Percentiles rank a stretch among this genome's conserved stretches.
These are phyloP conservation scores for Chionis minor DNA, from an alignment of 2,113 vertebrate species.

Conservation along the genomic window DNA sequence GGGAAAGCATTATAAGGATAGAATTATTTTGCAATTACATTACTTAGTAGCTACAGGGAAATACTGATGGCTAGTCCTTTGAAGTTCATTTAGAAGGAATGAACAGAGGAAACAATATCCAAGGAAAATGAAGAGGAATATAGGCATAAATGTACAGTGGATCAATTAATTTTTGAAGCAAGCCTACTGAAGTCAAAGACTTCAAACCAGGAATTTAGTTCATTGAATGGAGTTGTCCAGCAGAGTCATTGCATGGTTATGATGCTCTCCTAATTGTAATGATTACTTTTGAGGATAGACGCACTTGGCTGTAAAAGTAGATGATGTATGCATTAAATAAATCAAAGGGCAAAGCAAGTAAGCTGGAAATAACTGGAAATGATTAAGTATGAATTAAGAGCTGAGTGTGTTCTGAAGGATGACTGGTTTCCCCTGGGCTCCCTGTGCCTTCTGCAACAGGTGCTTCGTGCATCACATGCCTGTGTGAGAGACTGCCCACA, in stretches of 20 bases:
- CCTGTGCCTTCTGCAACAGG: background rate
- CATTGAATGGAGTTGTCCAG: background rate
- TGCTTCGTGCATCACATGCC: background rate
- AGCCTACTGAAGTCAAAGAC: background rate
- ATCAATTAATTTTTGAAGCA: background rate
- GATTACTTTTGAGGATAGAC: background rate
- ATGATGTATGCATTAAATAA: background rate
- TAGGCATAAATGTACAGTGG: background rate
- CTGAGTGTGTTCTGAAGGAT: background rate
- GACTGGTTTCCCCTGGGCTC: background rate
- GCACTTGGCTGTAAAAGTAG: background rate
- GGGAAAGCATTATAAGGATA: background rate
- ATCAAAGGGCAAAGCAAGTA: background rate
- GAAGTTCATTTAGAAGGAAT: slow-evolving; percentile 4
- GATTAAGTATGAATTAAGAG: background rate
- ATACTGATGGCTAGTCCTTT: background rate
- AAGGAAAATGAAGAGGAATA: background rate
- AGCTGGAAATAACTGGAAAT: background rate
- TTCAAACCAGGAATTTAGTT: background rate
- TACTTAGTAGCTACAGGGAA: background rate
- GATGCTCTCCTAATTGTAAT: background rate
- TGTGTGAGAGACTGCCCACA: rapidly evolving
- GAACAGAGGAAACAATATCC: background rate
- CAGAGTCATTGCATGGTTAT: background rate
- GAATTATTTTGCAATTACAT: slow-evolving; percentile 11